Evolutionary conservation across 2,797 vertebrate species (phyloP).

Genomic region (Mus caroli): DNA sequence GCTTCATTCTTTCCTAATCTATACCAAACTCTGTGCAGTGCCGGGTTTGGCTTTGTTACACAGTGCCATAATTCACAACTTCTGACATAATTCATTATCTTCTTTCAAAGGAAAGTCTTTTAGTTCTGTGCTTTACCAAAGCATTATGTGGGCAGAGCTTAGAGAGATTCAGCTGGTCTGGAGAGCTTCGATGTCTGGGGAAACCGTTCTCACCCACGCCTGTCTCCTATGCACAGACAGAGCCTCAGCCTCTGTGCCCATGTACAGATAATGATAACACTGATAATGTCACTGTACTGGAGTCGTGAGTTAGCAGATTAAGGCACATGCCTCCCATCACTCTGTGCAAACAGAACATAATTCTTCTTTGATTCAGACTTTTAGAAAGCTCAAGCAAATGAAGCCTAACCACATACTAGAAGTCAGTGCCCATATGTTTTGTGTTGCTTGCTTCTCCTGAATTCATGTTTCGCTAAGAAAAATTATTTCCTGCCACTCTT

Average conservation of each 20-base stretch:
- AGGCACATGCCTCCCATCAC: not conserved
- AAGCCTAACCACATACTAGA: not conserved
- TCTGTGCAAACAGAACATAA: not conserved
- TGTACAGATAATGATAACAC: not conserved
- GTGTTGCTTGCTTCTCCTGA: not conserved
- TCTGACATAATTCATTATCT: slow-evolving; percentile 59
- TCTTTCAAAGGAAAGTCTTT: slow-evolving; percentile 67
- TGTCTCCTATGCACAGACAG: not conserved
- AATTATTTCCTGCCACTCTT: not conserved
- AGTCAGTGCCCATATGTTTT: not conserved
- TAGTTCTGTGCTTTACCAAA: slow-evolving; percentile 58
- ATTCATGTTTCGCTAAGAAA: not conserved
- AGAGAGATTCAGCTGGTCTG: slow-evolving; percentile 39
- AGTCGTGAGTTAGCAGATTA: not conserved
- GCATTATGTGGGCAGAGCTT: not conserved
- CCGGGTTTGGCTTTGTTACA: not conserved
- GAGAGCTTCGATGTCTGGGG: not conserved
- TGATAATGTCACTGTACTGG: not conserved
- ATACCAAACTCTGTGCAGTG: not conserved
- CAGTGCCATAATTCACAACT: slow-evolving; percentile 67
- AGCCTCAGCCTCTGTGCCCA: not conserved
- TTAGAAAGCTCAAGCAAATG: not conserved
- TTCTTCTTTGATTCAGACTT: slow-evolving; percentile 44
- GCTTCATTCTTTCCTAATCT: slow-evolving; percentile 63
- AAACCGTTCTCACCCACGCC: not conserved